Base-by-base conservation (phyloP, 2,888 invertebrate genomes). In the Alcis repandata region DNA sequence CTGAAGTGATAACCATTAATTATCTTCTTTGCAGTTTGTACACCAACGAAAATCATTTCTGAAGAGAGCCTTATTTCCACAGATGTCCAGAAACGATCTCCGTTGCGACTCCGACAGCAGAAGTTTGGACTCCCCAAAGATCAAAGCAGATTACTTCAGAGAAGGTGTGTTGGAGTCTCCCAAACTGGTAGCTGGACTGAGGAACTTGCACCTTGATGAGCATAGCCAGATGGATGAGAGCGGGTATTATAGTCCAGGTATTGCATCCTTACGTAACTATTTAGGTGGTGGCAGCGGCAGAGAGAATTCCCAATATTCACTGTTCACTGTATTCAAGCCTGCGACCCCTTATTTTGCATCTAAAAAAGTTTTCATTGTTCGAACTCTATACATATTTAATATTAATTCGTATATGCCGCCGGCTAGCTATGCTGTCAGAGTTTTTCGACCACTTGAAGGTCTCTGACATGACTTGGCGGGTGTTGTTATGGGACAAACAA, bases 181-280 rank as follows among this genome's bases (percentile, higher is more conserved):
- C 0, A 90, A 86, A 62, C 64, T 92, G 59, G 91, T 91, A 4
- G 89, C 89, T 10, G 91, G 92, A 0, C 66, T 93, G 61, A 86
- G 92, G 76, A 91, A 91, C 54, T 59, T 93, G 48, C 92, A 92
- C 76, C 75, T 93, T 73, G 93, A 93, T 73, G 93, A 93, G 43
- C 87, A 85, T 49, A 92, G 89, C 67, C 92, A 92, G 77, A 93
- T 93, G 93, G 93, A 93, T 69, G 93, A 93, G 72, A 93, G 93
- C 68, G 93, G 93, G 22, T 93, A 93, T 72, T 93, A 93, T 51
- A 93, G 93, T 75, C 93, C 93, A 69, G 92, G 92, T 90, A 56
- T 3, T 15, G 27, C 27, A 22, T 9, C 22, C 43, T 49, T 11
- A 27, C 46, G n/a, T 7, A n/a, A 13, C n/a, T 4, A n/a, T 11